Percentiles rank a stretch among this genome's conserved stretches.
Evolutionary conservation across 2,797 vertebrate genomes (phyloP).

Genomic region (Huso huso): DNA sequence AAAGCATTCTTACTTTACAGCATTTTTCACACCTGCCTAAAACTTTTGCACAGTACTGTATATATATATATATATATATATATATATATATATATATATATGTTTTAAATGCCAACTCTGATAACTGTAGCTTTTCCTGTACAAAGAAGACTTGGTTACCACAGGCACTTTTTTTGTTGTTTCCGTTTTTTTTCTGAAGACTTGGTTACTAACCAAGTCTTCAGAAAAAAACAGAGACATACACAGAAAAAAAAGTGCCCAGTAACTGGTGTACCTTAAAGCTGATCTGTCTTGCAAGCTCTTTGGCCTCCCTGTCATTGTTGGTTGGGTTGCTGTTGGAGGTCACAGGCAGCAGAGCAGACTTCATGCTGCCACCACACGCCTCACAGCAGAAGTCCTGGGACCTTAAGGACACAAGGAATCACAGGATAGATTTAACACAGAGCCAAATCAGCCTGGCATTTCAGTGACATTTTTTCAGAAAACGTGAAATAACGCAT

Average conservation of each 20-base stretch:
- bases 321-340: conserved; percentile 71
- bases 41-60: no score
- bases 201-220: no score
- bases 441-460: not conserved
- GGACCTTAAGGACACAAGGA: conserved; percentile 57
- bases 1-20: no score
- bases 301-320: conserved; percentile 74
- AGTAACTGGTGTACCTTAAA: conserved; percentile 75
- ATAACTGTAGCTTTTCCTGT: conserved; percentile 23
- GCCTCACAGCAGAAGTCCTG: conserved; percentile 88
- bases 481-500: no score
- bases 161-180: no score
- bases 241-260: not conserved
- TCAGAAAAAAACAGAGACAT: not conserved
- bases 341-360: conserved; percentile 71
- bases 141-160: no score
- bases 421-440: not conserved
- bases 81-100: no score
- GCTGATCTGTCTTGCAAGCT: conserved; percentile 88
- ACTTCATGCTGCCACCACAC: conserved; percentile 76
- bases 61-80: no score
- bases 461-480: no score
- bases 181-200: no score
- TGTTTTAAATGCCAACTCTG: conserved; percentile 15
- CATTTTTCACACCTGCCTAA: no score